Base-by-base conservation (phyloP, 2,797 vertebrate genomes). In the Sebastes hubbsi region DNA sequence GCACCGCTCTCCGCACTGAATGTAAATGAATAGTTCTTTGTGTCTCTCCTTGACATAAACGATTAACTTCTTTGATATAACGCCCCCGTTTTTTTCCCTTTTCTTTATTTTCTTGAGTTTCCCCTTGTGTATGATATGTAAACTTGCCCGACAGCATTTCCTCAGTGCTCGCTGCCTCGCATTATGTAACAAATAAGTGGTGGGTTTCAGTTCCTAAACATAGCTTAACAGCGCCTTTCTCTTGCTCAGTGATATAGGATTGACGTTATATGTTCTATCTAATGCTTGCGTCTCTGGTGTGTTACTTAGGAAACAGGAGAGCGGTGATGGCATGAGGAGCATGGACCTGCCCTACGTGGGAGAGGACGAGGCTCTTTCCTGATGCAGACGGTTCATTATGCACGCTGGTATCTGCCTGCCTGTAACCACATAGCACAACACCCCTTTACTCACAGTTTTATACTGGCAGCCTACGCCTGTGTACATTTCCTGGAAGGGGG, bases 261-360 rank as follows among this genome's bases (percentile, higher is more conserved):
- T 61, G 82, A 72, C 72, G 65, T 46, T 46, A 49, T 32, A 42
- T 42, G 64, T 77, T 79, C 3, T 60, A 59, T 82, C 80, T 83
- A 83, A 71, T 12, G 2, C 29, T 30, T 46, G 59, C 24, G 49
- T 79, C 77, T 89, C 72, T 81, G 80, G 11, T 92, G 68, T 88
- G 91, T 93, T 88, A 74, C 95, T 92, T 94, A 99, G 98, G 95
- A 98, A 98, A 90, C 97, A 97, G 93, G 95, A 96, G 95, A 97
- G 97, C 2, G 95, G 96, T 76, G 98, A 99, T 63, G 95, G 95
- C 69, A 88, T 95, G 86, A 96, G 85, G 86, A 96, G 94, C 79
- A 88, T 95, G 42, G 96, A 97, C 71, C 94, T 97, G 87, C 96
- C 97, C 89, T 96, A 96, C 2, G 94, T 95, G 79, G 97, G 96